Base-by-base conservation (phyloP, 2,888 invertebrate species). In the Cylloceria caligata region DNA sequence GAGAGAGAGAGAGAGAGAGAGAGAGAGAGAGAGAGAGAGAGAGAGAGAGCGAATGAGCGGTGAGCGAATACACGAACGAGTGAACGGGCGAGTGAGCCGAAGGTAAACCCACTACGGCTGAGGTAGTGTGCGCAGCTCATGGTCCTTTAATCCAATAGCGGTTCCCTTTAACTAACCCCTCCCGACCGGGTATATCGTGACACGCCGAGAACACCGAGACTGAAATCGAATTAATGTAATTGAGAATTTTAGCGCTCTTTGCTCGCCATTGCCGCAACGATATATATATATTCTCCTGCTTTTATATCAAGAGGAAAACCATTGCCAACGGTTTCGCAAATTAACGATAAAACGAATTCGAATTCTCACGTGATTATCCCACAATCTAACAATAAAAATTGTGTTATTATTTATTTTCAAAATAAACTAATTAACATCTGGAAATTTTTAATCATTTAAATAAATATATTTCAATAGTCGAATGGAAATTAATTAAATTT, bases 91-190 rank as follows among this genome's bases (percentile, higher is more conserved):
- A 57, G 55, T 57, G 75, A 72, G 65, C 74, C 77, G 79, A 84
- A 89, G 88, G 87, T 89, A 89, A 88, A 89, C 85, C 86, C 83
- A 81, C 47, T 36, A 49, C 36, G 57, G 57, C 64, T 72, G 80
- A 68, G 74, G 55, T 49, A 67, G 76, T 72, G 79, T 73, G 80
- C 72, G 76, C 80, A 76, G 67, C 77, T 83, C 83, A 78, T 74
- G 78, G 83, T 81, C 83, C 80, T 81, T 83, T 83, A 81, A 83
- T 83, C 83, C 77, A 81, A 81, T 83, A 81, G 87, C 87, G 89
- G 88, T 89, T 90, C 89, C 88, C 89, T 90, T 85, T 90, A 90
- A 91, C 90, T 89, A 91, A 91, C 89, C 89, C 88, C 88, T 87
- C 76, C 86, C 85, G 57, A 60, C 7, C 60, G 68, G 71, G 82